These are phyloP conservation scores for Eira barbara DNA, from an alignment of 2,113 vertebrate species.

Conservation along the genomic window DNA sequence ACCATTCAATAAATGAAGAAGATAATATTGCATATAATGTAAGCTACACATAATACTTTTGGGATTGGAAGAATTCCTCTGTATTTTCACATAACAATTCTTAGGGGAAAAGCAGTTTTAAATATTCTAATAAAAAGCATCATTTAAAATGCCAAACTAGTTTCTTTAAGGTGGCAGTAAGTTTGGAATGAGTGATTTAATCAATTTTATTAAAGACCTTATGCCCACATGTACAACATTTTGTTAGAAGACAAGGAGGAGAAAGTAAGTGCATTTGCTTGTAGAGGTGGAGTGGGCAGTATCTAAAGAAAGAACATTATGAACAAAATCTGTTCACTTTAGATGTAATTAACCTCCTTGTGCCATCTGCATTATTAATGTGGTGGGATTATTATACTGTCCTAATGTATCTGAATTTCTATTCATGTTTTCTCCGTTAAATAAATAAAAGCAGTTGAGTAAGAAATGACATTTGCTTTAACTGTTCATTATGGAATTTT, in stretches of 20 bases:
- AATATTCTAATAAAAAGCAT: neutral
- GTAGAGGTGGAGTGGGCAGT: conserved; percentile 53
- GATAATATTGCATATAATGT: neutral
- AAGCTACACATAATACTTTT: neutral
- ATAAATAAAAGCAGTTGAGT: conserved; percentile 77
- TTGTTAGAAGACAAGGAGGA: neutral
- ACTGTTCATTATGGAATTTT: conserved; percentile 73
- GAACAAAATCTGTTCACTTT: conserved; percentile 76
- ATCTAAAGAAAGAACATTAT: conserved; percentile 62
- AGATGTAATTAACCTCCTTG: conserved; percentile 82
- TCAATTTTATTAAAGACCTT: conserved; percentile 14
- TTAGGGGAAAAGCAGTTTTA: neutral
- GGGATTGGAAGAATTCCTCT: neutral
- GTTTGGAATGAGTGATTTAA: conserved; percentile 26
- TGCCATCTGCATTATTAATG: conserved; percentile 81
- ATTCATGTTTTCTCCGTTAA: conserved; percentile 79
- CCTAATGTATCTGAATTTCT: conserved; percentile 77
- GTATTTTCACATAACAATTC: neutral
- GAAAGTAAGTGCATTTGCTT: conserved; percentile 52
- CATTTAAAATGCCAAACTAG: conserved; percentile 27
- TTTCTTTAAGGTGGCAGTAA: neutral
- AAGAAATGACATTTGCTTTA: conserved; percentile 80
- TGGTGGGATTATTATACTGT: conserved; percentile 74
- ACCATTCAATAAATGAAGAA: neutral
- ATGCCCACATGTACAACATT: neutral